Evolutionary conservation across 1,140 invertebrate species (phyloP).

Genomic region (Drosophila ercepeae): DNA sequence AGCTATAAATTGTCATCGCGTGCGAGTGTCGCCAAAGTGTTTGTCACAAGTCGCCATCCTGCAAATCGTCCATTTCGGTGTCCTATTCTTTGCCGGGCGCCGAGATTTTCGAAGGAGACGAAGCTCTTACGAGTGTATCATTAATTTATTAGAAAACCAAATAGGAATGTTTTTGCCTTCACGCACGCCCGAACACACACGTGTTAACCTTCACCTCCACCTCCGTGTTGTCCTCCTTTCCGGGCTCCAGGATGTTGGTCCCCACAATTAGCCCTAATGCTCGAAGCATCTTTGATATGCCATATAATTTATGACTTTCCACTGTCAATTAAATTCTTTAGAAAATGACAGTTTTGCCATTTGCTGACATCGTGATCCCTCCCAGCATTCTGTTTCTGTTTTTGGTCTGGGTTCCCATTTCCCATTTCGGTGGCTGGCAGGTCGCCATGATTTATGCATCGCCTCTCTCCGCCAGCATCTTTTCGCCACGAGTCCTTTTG

Average conservation of each 20-base stretch:
- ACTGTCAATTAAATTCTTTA: conserved; percentile 81
- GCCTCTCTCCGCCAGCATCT: conserved; percentile 49
- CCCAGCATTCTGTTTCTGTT: conserved; percentile 12
- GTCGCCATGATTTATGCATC: conserved; percentile 68
- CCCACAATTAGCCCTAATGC: conserved; percentile 47
- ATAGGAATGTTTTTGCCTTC: conserved; percentile 61
- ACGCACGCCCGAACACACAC: conserved; percentile 40
- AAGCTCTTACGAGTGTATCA: conserved; percentile 55
- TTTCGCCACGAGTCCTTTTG: conserved; percentile 24
- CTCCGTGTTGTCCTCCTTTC: conserved; percentile 6
- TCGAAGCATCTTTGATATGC: conserved; percentile 32
- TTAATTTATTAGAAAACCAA: conserved; percentile 81
- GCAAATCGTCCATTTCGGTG: conserved; percentile 26
- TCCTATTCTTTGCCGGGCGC: conserved; percentile 33
- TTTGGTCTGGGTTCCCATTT: conserved; percentile 15
- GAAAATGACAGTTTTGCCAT: conserved; percentile 72
- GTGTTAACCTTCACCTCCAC: conserved; percentile 14
- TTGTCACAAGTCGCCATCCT: conserved; percentile 49
- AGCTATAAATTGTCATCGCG: conserved; percentile 51
- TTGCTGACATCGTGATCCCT: conserved; percentile 57
- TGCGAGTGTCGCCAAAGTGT: conserved; percentile 56
- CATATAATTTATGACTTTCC: conserved; percentile 78
- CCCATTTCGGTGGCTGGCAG: conserved; percentile 37
- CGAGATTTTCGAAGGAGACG: conserved; percentile 49
- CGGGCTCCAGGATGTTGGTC: background rate